Percentiles rank a stretch among this genome's conserved stretches.
Evolutionary conservation across 2,888 invertebrate genomes (phyloP).

Genomic region (Hartigia nigra): DNA sequence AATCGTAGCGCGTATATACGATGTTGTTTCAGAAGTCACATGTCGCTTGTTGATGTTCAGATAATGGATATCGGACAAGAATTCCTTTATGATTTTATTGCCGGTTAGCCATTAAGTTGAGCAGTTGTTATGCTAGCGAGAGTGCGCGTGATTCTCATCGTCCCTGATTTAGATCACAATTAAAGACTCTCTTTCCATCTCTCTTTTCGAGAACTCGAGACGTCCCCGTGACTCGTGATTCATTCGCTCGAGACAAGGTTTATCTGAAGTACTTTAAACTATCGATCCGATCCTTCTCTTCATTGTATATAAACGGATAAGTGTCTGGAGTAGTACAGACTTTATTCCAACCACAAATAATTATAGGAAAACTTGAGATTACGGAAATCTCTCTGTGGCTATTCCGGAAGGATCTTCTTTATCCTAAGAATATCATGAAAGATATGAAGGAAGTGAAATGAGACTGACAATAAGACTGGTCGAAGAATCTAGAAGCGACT

Average conservation of each 20-base stretch:
- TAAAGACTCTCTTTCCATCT: neutral
- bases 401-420: neutral
- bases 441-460: neutral
- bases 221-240: neutral
- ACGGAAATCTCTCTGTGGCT: neutral
- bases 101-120: neutral
- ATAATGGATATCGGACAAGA: neutral
- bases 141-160: neutral
- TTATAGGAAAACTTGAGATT: neutral
- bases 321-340: neutral
- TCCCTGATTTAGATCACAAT: neutral
- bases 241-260: neutral
- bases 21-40: neutral
- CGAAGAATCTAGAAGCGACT: neutral
- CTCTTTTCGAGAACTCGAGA: neutral
- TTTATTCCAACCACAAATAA: neutral
- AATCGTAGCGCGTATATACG: neutral
- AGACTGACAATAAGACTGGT: neutral
- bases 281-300: neutral
- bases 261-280: neutral
- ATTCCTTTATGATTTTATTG: neutral
- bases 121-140: neutral
- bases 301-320: neutral
- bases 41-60: neutral
- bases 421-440: neutral